phyloP scores from a whole-genome alignment of 2,888 invertebrate genomes.

The Protodeltote pygarga region DNA sequence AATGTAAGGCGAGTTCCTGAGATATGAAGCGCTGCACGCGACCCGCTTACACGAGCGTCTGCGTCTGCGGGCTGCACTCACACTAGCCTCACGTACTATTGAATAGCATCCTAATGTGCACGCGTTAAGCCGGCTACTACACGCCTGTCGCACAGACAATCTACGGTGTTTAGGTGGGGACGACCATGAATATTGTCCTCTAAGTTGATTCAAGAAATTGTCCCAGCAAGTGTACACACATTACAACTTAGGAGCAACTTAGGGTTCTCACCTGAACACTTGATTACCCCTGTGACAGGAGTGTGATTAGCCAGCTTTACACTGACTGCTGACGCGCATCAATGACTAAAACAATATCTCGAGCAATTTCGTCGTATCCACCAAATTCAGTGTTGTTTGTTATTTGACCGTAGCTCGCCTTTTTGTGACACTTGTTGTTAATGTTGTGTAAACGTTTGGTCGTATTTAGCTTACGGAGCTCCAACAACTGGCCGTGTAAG shows the following conservation, averaged over 20 bases:
- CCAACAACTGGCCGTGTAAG: conserved; percentile 7
- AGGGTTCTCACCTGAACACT: not conserved
- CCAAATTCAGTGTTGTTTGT: not conserved
- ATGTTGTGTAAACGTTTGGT: conserved; percentile 3
- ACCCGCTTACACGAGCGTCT: too few relatives aligned
- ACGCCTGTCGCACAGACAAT: too few relatives aligned
- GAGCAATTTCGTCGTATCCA: conserved; percentile 3
- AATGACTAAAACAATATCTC: not conserved
- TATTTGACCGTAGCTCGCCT: not conserved
- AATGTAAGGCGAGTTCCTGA: conserved; percentile 1
- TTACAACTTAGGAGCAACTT: too few relatives aligned
- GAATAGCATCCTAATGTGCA: conserved; percentile 1
- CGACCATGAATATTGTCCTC: too few relatives aligned
- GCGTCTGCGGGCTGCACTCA: too few relatives aligned
- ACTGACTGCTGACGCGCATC: too few relatives aligned
- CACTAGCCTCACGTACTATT: not conserved
- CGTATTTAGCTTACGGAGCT: conserved; percentile 5
- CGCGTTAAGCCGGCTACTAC: too few relatives aligned
- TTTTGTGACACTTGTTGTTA: not conserved
- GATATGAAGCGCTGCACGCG: not conserved
- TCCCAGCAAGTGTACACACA: too few relatives aligned
- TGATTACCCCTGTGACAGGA: too few relatives aligned
- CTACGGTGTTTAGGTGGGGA: too few relatives aligned
- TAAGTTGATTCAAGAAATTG: too few relatives aligned
- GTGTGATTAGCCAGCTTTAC: too few relatives aligned